A percentile compares a stretch with the other conserved stretches of the same genome.
These are phyloP conservation scores for Phoxinus phoxinus DNA, from an alignment of 2,113 vertebrate species.

Conservation along the genomic window DNA sequence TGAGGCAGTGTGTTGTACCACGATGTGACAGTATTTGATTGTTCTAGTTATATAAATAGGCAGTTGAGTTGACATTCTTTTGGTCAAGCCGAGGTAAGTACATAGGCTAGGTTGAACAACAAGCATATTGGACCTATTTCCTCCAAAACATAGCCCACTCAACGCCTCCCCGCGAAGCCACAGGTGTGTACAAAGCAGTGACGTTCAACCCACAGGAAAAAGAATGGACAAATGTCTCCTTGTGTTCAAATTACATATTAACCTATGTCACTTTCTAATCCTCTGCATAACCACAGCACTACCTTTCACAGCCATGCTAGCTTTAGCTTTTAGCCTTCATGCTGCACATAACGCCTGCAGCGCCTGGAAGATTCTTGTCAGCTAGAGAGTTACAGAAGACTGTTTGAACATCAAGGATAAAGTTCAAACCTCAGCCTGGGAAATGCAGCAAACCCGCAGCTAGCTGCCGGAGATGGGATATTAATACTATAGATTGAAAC, in stretches of 20 bases:
- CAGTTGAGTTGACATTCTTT: background rate
- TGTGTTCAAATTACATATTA: conserved; percentile 35
- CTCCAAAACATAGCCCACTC: background rate
- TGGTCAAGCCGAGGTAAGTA: conserved; percentile 10
- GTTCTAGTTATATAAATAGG: conserved; percentile 1
- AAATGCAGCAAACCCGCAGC: conserved; percentile 1
- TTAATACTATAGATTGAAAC: conserved; percentile 29
- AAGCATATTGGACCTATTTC: background rate
- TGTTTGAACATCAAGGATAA: conserved; percentile 23
- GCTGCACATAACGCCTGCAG: conserved; percentile 17
- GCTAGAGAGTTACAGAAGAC: conserved; percentile 16
- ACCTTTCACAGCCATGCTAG: background rate
- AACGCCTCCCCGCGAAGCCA: background rate
- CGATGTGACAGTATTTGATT: conserved; percentile 24
- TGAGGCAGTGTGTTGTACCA: conserved; percentile 14
- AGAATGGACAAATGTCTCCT: background rate
- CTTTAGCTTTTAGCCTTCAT: conserved; percentile 4
- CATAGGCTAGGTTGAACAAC: background rate
- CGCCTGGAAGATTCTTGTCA: conserved; percentile 32
- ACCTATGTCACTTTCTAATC: conserved; percentile 10
- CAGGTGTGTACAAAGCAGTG: conserved; percentile 11
- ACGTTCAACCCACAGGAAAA: background rate
- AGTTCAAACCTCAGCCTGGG: conserved; percentile 36
- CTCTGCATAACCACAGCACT: conserved; percentile 23
- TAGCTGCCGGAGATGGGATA: conserved; percentile 13